Evolutionary conservation across 2,888 invertebrate genomes (phyloP).

Genomic region (Meteorus cinctellus): DNA sequence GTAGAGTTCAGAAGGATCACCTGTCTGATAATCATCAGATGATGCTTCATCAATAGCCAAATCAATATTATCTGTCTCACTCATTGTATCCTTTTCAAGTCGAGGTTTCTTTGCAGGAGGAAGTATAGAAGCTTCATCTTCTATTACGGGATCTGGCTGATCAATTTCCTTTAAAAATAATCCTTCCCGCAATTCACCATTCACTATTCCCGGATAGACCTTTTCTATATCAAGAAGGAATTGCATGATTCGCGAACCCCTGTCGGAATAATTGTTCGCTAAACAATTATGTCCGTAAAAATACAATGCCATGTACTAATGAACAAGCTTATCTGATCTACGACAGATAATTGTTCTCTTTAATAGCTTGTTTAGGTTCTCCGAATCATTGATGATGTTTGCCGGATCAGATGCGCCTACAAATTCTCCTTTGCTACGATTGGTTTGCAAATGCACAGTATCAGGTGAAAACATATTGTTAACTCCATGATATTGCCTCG

Average conservation of each 20-base stretch:
- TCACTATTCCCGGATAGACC: slow-evolving; percentile 43
- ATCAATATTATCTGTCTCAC: neutral
- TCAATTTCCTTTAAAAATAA: slow-evolving; percentile 38
- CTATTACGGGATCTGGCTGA: slow-evolving; percentile 32
- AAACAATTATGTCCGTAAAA: slow-evolving; percentile 39
- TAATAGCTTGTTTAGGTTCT: slow-evolving; percentile 48
- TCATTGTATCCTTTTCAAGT: too few relatives aligned
- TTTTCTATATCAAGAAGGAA: slow-evolving; percentile 44
- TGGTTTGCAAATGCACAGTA: slow-evolving; percentile 47
- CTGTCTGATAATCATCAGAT: neutral
- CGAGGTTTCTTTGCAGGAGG: slow-evolving; percentile 14
- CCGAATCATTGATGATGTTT: slow-evolving; percentile 49
- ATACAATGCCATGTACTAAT: slow-evolving; percentile 46
- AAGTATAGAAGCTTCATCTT: slow-evolving; percentile 12
- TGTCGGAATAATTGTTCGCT: slow-evolving; percentile 5
- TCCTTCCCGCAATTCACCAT: slow-evolving; percentile 30
- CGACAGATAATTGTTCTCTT: slow-evolving; percentile 39
- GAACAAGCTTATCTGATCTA: slow-evolving; percentile 40
- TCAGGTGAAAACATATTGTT: slow-evolving; percentile 31
- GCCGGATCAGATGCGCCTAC: slow-evolving; percentile 30
- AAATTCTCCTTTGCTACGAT: slow-evolving; percentile 46
- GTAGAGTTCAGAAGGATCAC: slow-evolving; percentile 26
- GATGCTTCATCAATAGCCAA: slow-evolving; percentile 12
- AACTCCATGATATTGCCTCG: slow-evolving; percentile 44
- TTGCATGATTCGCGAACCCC: slow-evolving; percentile 44